Conservation (phyloP, 2,113 vertebrate genomes). For the Glaucomys volans region DNA sequence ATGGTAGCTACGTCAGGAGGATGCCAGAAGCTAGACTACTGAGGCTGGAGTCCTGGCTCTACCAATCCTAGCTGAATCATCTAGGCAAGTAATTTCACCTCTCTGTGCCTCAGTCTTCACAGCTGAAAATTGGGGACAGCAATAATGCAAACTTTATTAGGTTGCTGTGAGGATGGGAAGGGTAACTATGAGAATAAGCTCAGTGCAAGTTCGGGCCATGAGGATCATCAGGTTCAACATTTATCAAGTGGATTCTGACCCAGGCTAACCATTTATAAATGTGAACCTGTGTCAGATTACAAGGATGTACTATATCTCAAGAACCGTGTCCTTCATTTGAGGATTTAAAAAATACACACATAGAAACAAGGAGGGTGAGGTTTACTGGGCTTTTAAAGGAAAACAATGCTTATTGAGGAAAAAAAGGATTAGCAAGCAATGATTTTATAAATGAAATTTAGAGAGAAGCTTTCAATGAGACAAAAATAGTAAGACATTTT, state of each 20-base stretch:
- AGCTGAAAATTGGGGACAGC: background rate
- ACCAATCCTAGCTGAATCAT: background rate
- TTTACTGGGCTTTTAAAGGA: background rate
- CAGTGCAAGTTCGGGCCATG: background rate
- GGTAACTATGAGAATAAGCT: background rate
- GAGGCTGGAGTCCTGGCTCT: background rate
- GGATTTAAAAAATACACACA: background rate
- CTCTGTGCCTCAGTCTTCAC: background rate
- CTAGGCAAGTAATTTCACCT: background rate
- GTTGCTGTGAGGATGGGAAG: background rate
- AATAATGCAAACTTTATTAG: background rate
- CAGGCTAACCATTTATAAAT: background rate
- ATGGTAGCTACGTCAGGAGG: background rate
- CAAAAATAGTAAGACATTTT: constrained; percentile 73
- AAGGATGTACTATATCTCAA: background rate
- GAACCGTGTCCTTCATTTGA: background rate
- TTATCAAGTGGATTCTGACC: background rate
- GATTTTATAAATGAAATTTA: constrained; percentile 75
- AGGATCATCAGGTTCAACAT: accelerated
- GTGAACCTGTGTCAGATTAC: background rate
- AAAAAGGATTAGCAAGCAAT: constrained; percentile 34
- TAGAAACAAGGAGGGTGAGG: background rate
- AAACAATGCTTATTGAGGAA: background rate
- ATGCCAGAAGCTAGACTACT: background rate
- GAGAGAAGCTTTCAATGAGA: constrained; percentile 69